Percentiles rank a stretch among this genome's conserved stretches.
These are phyloP conservation scores for Muraenolepis orangiensis DNA, from an alignment of 2,797 vertebrate species.

Conservation along the genomic window DNA sequence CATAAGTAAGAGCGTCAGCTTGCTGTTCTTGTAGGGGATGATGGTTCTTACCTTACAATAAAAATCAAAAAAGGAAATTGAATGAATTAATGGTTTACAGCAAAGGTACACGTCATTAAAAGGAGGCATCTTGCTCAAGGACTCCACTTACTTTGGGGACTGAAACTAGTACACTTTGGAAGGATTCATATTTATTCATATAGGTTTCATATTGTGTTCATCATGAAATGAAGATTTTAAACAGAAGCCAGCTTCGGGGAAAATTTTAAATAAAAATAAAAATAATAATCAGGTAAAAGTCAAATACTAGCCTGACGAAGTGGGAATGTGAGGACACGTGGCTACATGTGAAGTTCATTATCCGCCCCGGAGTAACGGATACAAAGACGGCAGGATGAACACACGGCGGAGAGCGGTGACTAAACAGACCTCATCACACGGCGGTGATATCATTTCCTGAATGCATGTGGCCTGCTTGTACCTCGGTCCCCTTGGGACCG, in stretches of 20 bases:
- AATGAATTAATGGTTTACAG: too few species aligned
- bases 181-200: too few species aligned
- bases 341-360: background rate
- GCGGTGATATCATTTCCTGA: conserved; percentile 51
- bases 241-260: background rate
- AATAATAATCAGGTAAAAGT: background rate
- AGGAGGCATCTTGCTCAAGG: too few species aligned
- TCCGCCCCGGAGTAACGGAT: background rate
- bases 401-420: conserved; percentile 6
- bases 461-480: conserved; percentile 59
- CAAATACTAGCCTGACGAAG: background rate
- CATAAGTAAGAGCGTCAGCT: conserved; percentile 91
- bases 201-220: too few species aligned
- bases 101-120: too few species aligned
- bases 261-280: too few species aligned
- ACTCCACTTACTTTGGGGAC: too few species aligned
- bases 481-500: conserved; percentile 55
- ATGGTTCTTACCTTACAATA: conserved; percentile 90
- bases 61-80: conserved; percentile 55
- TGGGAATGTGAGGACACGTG: background rate
- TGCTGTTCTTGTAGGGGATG: conserved; percentile 98
- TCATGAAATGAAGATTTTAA: background rate
- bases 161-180: too few species aligned
- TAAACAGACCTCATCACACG: conserved; percentile 25
- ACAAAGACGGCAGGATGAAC: background rate